Conservation (phyloP, 2,113 vertebrate genomes). For the Hemiprocne comata region DNA sequence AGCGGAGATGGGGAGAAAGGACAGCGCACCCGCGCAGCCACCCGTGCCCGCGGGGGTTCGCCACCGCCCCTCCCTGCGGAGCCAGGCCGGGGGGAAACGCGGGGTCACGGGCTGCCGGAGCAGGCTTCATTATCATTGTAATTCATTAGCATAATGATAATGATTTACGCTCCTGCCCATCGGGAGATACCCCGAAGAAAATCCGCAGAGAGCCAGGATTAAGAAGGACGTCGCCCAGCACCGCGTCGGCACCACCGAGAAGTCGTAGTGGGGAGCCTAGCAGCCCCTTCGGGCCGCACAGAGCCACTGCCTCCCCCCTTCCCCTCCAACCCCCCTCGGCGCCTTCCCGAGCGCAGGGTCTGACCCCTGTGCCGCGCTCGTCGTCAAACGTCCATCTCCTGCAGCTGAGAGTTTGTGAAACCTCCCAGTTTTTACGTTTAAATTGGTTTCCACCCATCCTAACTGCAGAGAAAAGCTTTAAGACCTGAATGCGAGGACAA, state of each 20-base stretch:
- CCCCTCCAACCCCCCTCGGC: too few relatives aligned
- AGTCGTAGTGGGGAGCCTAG: neutral
- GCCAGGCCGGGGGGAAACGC: neutral
- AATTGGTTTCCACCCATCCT: neutral
- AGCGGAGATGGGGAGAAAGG: neutral
- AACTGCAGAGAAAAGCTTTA: neutral
- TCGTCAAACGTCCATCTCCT: rapidly evolving
- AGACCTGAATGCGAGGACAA: neutral
- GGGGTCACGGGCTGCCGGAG: neutral
- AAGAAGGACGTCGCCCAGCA: neutral
- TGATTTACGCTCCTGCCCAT: neutral
- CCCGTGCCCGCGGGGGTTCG: neutral
- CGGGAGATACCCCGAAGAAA: neutral
- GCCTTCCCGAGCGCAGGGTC: neutral
- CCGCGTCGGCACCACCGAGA: neutral
- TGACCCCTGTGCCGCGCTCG: neutral
- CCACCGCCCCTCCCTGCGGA: neutral
- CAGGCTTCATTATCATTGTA: neutral
- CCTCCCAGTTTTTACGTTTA: too few relatives aligned
- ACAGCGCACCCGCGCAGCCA: neutral
- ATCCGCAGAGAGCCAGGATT: neutral
- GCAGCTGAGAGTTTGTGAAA: neutral
- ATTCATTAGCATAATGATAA: neutral
- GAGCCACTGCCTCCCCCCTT: too few relatives aligned
- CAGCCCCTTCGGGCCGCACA: too few relatives aligned